A percentile compares a stretch with the other conserved stretches of the same genome.
Conservation (phyloP, 2,797 vertebrate species). For the Rhodeus uyekii region DNA sequence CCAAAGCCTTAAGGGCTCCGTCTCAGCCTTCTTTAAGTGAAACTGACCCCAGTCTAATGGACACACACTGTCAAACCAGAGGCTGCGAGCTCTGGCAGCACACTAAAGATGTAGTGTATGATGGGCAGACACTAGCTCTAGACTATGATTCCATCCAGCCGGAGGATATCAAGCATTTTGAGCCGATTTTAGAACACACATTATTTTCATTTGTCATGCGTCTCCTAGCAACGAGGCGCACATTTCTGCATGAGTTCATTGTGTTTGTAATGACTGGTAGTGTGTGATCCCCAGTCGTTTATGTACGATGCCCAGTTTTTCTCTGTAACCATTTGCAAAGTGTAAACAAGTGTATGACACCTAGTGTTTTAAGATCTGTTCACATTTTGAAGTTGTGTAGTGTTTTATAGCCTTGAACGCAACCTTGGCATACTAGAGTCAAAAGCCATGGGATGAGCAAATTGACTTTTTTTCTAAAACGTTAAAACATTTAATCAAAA, state of each 20-base stretch:
- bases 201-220: neutral
- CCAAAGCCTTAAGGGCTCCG: conserved; percentile 45
- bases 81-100: conserved; percentile 15
- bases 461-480: conserved; percentile 10
- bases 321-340: neutral
- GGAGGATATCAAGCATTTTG: neutral
- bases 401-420: neutral
- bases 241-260: neutral
- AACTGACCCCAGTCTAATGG: conserved; percentile 50
- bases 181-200: neutral
- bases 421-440: neutral
- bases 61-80: conserved; percentile 33
- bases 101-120: neutral
- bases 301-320: neutral
- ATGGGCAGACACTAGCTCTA: neutral
- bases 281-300: neutral
- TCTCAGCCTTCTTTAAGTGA: conserved; percentile 49
- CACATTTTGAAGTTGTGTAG: neutral
- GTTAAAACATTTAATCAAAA: conserved; percentile 21
- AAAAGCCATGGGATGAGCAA: conserved; percentile 1
- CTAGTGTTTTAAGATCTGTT: neutral
- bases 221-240: neutral
- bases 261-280: neutral
- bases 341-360: neutral
- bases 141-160: neutral